Evolutionary conservation across 2,113 vertebrate genomes (phyloP).

Genomic region (Catharus fuscescens): DNA sequence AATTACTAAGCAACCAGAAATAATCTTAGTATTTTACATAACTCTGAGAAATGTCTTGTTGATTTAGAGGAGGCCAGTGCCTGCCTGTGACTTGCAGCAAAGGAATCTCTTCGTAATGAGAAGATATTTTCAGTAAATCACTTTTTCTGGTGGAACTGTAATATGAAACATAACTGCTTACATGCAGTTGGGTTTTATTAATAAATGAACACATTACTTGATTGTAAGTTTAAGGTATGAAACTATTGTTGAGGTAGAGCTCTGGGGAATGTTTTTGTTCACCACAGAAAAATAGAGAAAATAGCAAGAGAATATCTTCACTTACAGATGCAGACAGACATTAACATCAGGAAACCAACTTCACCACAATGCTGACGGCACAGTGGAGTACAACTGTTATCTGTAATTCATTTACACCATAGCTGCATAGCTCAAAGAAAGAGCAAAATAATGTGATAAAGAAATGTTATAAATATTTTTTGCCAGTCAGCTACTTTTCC

Average conservation of each 20-base stretch:
- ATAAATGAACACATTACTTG: neutral
- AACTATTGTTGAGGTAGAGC: neutral
- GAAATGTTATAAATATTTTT: neutral
- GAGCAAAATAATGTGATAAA: neutral
- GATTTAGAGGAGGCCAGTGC: neutral
- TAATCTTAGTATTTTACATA: neutral
- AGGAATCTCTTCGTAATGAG: neutral
- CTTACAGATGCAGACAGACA: neutral
- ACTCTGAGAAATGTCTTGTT: neutral
- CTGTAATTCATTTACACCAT: slow-evolving; percentile 14
- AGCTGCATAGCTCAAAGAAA: neutral
- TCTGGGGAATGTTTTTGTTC: neutral
- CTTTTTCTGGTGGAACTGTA: neutral
- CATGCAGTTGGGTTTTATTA: neutral
- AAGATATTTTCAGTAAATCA: neutral
- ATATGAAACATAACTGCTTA: neutral
- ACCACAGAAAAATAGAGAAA: neutral
- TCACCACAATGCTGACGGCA: slow-evolving; percentile 1
- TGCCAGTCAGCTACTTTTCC: neutral
- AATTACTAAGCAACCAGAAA: neutral
- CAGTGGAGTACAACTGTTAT: neutral
- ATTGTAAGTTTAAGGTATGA: neutral
- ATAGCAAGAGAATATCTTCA: neutral
- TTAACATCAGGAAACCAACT: slow-evolving; percentile 24
- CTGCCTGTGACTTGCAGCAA: neutral